These are phyloP conservation scores for Drosophila lacicola DNA, from an alignment of 2,888 invertebrate genomes.

Conservation along the genomic window DNA sequence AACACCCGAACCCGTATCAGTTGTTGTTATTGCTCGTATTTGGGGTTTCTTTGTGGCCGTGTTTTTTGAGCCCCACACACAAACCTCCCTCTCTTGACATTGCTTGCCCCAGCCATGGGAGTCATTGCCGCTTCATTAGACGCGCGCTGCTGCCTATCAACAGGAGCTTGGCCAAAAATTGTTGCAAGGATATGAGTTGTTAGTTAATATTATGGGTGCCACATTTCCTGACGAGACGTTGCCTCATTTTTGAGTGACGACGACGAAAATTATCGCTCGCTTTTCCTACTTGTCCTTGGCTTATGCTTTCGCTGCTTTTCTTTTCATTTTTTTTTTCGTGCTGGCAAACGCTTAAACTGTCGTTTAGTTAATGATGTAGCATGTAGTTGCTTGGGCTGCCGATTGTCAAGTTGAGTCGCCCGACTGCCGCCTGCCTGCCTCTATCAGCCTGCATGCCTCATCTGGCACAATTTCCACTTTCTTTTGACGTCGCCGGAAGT, in stretches of 20 bases:
- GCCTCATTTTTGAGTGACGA: constrained; percentile 58
- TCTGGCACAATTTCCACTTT: constrained; percentile 63
- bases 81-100: constrained; percentile 6
- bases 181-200: constrained; percentile 78
- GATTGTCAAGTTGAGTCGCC: constrained; percentile 29
- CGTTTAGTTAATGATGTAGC: constrained; percentile 80
- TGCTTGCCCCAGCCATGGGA: constrained; percentile 13
- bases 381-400: constrained; percentile 59
- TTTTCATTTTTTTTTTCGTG: constrained; percentile 2
- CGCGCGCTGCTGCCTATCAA: constrained; percentile 62
- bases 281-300: constrained; percentile 18
- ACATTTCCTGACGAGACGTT: constrained; percentile 65
- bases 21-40: constrained; percentile 6
- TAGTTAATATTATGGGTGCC: constrained; percentile 80
- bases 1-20: not conserved
- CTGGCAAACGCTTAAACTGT: constrained; percentile 72
- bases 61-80: not conserved
- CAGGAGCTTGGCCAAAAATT: constrained; percentile 61
- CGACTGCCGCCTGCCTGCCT: not conserved
- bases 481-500: constrained; percentile 50
- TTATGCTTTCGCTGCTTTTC: constrained; percentile 12
- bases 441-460: constrained; percentile 36
- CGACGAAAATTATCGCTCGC: constrained; percentile 12
- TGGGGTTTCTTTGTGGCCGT: constrained; percentile 29
- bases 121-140: constrained; percentile 72